Evolutionary conservation across 2,888 invertebrate genomes (phyloP).

Genomic region (Quadroppia sp.): DNA sequence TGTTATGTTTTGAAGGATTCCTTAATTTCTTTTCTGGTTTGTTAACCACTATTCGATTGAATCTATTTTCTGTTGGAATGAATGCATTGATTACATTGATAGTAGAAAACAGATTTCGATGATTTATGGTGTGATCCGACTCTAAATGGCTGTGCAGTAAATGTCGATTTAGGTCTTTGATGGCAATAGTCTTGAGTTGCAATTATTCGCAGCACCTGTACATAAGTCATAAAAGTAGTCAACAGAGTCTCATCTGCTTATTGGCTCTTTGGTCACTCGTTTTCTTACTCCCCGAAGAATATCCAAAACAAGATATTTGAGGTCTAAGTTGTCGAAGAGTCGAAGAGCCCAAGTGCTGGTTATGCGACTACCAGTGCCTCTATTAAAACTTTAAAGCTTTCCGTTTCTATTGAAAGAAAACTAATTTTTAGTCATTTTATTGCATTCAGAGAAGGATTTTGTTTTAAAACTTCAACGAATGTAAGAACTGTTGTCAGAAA

Average conservation of each 20-base stretch:
- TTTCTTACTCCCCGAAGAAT: not conserved
- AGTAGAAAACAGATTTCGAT: not conserved
- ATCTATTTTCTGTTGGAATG: no score
- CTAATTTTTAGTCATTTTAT: no score
- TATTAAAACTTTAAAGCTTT: no score
- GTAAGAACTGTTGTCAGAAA: no score
- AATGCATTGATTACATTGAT: not conserved
- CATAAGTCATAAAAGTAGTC: not conserved
- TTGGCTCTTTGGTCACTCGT: not conserved
- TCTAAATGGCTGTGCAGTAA: not conserved
- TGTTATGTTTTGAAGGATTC: not conserved
- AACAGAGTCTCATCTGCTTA: not conserved
- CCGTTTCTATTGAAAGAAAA: not conserved
- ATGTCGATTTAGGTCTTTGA: constrained; percentile 4
- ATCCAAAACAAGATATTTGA: not conserved
- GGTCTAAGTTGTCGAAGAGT: not conserved
- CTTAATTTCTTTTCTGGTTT: not conserved
- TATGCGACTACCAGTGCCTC: not conserved
- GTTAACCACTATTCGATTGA: not conserved
- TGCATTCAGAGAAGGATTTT: no score
- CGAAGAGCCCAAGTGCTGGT: not conserved
- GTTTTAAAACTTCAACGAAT: no score
- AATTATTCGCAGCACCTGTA: constrained; percentile 8
- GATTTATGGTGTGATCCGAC: constrained; percentile 10
- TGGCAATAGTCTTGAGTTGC: not conserved